phyloP scores from a whole-genome alignment of 2,888 invertebrate species.

The Melieria picta region DNA sequence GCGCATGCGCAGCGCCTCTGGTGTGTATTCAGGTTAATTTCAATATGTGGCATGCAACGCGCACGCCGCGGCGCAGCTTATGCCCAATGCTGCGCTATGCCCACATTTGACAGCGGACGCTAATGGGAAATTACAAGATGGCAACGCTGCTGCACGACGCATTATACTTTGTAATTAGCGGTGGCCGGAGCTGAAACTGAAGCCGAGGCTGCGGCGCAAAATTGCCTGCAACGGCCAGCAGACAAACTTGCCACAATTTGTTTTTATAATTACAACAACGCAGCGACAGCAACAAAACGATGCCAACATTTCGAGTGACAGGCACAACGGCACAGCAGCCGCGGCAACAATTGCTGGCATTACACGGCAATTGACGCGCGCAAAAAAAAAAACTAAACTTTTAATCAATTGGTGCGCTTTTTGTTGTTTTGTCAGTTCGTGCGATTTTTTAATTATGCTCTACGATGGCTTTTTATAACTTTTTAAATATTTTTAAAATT shows the following conservation, averaged over 20 bases:
- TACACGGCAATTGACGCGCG: no score
- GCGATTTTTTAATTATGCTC: no score
- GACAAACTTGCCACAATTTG: slow-evolving; percentile 31
- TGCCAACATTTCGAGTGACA: slow-evolving; percentile 27
- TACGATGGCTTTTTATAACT: no score
- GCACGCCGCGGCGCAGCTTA: not conserved
- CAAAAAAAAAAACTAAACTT: slow-evolving; percentile 8
- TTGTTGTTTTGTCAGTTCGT: not conserved
- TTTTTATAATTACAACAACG: slow-evolving; percentile 33
- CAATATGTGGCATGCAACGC: slow-evolving; percentile 27
- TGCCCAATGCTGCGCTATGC: not conserved
- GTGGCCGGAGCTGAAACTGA: not conserved
- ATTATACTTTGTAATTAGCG: slow-evolving; percentile 31
- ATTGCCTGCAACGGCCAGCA: slow-evolving; percentile 22
- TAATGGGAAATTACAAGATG: slow-evolving; percentile 35
- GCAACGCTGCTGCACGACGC: slow-evolving; percentile 22
- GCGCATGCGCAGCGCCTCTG: slow-evolving; percentile 28
- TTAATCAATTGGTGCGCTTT: slow-evolving; percentile 27
- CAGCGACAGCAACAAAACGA: slow-evolving; percentile 31
- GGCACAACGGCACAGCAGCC: slow-evolving; percentile 28
- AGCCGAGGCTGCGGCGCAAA: slow-evolving; percentile 9
- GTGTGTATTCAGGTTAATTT: slow-evolving; percentile 36
- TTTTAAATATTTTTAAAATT: no score
- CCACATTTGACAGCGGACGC: slow-evolving; percentile 26
- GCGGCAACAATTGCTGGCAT: slow-evolving; percentile 29